Conservation (phyloP, 1,140 invertebrate species). For the Hycleus cichorii region DNA sequence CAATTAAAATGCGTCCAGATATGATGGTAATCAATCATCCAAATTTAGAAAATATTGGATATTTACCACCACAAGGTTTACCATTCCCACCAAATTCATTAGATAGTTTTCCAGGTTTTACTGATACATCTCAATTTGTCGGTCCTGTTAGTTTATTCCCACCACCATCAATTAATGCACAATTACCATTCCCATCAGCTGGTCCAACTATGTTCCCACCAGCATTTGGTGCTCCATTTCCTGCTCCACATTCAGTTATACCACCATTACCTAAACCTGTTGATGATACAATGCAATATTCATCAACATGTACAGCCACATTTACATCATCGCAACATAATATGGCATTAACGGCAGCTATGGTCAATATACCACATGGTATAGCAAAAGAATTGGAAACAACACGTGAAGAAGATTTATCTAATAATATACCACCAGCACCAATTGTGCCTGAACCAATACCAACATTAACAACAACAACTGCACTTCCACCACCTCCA, state of each 20-base stretch:
- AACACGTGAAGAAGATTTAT: conserved; percentile 31
- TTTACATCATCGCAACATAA: conserved; percentile 72
- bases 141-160: conserved; percentile 42
- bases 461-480: conserved; percentile 21
- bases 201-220: conserved; percentile 55
- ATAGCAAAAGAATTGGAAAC: conserved; percentile 33
- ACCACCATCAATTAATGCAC: conserved; percentile 48
- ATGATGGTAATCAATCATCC: conserved; percentile 41
- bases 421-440: conserved; percentile 12
- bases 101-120: conserved; percentile 46
- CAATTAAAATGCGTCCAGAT: conserved; percentile 28
- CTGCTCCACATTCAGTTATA: conserved; percentile 45
- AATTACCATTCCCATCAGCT: conserved; percentile 55
- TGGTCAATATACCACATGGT: conserved; percentile 48
- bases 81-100: conserved; percentile 36
- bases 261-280: conserved; percentile 49
- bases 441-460: conserved; percentile 15
- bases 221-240: conserved; percentile 51
- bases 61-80: conserved; percentile 43
- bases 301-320: conserved; percentile 59
- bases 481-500: conserved; percentile 41
- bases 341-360: conserved; percentile 66
- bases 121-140: conserved; percentile 49
- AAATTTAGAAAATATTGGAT: conserved; percentile 40
- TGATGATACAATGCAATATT: conserved; percentile 45